A percentile compares a stretch with the other conserved stretches of the same genome.
phyloP scores from a whole-genome alignment of 2,113 vertebrate species.

The Arenaria interpres region DNA sequence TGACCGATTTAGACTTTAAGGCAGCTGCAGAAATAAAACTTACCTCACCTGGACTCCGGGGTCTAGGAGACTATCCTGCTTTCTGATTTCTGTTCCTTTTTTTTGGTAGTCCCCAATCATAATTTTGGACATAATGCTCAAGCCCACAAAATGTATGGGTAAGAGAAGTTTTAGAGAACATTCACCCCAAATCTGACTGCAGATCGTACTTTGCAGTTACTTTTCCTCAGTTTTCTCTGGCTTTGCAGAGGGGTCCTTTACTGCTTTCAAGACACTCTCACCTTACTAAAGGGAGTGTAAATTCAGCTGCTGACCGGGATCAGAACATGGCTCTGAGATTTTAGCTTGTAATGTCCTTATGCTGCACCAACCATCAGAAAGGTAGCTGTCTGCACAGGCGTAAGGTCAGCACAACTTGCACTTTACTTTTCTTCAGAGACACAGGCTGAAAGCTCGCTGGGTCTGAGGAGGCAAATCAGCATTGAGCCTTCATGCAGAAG shows the following conservation, averaged over 20 bases:
- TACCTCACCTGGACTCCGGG: background rate
- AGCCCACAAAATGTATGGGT: background rate
- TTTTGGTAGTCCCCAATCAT: background rate
- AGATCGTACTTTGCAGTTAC: background rate
- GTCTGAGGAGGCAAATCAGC: background rate
- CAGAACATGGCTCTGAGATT: background rate
- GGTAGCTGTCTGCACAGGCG: background rate
- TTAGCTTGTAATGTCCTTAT: background rate
- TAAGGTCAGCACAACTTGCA: accelerated
- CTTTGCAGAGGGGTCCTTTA: background rate
- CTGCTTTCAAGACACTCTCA: background rate
- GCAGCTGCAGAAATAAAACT: background rate
- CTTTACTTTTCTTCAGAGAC: background rate
- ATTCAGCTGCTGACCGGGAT: background rate
- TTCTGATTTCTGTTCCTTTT: background rate
- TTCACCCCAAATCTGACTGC: background rate
- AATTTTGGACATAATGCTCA: background rate
- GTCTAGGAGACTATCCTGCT: background rate
- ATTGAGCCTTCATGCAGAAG: accelerated
- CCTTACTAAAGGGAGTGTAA: background rate
- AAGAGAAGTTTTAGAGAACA: background rate
- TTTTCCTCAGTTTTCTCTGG: background rate
- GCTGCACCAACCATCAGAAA: background rate
- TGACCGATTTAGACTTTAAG: background rate
- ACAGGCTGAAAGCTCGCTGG: background rate